Evolutionary conservation across 2,113 vertebrate species (phyloP).

Genomic region (Chrysochloris asiatica): DNA sequence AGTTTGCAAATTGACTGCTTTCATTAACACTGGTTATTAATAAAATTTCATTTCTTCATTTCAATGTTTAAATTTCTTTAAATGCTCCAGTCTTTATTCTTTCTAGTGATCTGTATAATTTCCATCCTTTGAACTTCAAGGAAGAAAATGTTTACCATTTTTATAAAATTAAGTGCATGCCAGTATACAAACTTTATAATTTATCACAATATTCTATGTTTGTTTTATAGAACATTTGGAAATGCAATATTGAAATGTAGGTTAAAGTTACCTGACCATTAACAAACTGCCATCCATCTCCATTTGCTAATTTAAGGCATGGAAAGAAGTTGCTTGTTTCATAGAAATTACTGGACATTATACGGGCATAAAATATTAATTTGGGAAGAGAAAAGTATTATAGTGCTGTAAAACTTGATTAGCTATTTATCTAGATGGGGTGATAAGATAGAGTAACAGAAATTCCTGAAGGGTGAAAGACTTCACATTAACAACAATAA

Average conservation of each 20-base stretch:
- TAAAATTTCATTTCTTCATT: neutral
- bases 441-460: slow-evolving; percentile 26
- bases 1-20: neutral
- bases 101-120: neutral
- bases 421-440: neutral
- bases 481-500: neutral
- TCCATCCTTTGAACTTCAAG: neutral
- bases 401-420: neutral
- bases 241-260: neutral
- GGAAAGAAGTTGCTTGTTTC: slow-evolving; percentile 9
- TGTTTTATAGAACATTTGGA: neutral
- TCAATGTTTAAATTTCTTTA: neutral
- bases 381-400: slow-evolving; percentile 28
- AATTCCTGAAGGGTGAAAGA: slow-evolving; percentile 21
- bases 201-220: neutral
- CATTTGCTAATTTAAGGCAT: slow-evolving; percentile 31
- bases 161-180: slow-evolving; percentile 7
- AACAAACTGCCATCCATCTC: neutral
- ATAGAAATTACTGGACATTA: slow-evolving; percentile 1
- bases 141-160: neutral
- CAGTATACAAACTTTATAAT: neutral
- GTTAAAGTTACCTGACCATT: neutral
- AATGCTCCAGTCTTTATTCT: neutral
- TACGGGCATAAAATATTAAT: neutral
- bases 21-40: neutral